These are phyloP conservation scores for Ferrisia virgata DNA, from an alignment of 2,888 invertebrate genomes.

Conservation along the genomic window DNA sequence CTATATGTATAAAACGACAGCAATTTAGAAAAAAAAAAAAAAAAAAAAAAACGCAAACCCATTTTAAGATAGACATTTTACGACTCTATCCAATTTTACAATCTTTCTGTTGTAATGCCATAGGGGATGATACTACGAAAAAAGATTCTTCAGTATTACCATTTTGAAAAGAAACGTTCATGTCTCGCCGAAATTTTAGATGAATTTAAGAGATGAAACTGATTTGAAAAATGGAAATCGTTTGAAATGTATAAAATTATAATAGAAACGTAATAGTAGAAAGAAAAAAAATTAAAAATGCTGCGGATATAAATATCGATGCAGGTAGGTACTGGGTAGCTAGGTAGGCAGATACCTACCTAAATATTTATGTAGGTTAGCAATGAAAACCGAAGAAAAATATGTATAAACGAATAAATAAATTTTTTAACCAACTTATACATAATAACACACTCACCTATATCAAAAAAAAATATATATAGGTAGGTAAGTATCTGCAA, in stretches of 20 bases:
- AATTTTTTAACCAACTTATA: no score
- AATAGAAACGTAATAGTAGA: neutral
- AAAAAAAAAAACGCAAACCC: slow-evolving; percentile 42
- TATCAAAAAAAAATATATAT: no score
- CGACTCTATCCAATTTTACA: slow-evolving; percentile 46
- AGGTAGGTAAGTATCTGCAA: no score
- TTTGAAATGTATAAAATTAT: neutral
- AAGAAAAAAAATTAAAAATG: neutral
- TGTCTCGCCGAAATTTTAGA: neutral
- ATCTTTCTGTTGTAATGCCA: slow-evolving; percentile 44
- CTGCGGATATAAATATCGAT: no score
- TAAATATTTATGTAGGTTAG: no score
- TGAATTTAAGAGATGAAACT: neutral
- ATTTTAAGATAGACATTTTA: slow-evolving; percentile 44
- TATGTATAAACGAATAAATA: no score
- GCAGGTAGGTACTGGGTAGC: no score
- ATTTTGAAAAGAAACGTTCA: slow-evolving; percentile 31
- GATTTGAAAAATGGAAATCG: neutral
- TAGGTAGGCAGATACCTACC: no score
- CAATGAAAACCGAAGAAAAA: no score
- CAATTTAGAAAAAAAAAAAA: slow-evolving; percentile 42
- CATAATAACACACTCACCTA: no score
- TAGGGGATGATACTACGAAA: slow-evolving; percentile 33
- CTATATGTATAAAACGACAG: slow-evolving; percentile 32
- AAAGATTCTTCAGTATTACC: slow-evolving; percentile 33